Evolutionary conservation across 92 coral and sea anemone species (phyloP), one percentile per base, ranked within the genome.

Genomic region (Bergia puertoricense): DNA sequence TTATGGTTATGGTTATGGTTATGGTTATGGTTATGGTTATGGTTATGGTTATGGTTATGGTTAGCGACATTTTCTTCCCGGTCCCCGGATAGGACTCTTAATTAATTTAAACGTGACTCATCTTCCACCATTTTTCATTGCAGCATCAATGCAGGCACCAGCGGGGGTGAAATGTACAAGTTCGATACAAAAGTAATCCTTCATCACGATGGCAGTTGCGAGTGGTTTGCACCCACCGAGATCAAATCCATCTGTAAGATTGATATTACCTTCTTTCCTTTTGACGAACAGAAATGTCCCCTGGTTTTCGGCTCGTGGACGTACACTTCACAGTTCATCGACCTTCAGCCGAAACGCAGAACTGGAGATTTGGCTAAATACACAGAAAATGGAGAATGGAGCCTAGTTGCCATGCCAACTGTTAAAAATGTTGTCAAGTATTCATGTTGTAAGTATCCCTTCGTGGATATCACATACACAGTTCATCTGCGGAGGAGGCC

Each of bases 261-360:
- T 51, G 98, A 96, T 90, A 93, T 95, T 77, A 95, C 98, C 6
- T 96, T 90, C 91, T 96, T 96, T 43, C 98, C 98, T 3, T 96
- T 96, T 80, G 98, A 96, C 91, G 91, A 90, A 65, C 98, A 96
- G 67, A 91, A 81, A 37, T 96, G 98, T 80, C 85, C 84, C 7
- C 86, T 96, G 5, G 91, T 93, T 7, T 96, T 96, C 73, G 98
- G 98, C 23, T 96, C 98, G 8, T 96, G 98, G 98, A 92, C 98
- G 5, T 92, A 95, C 91, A 94, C 93, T 40, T 88, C 93, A 71
- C 92, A 90, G 75, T 89, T 50, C 67, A 84, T 96, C 16, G 92
- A 90, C 23, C 91, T 94, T 75, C 91, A 86, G n/a, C 92, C 92
- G 48, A 85, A 88, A 67, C 89, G 89, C 36, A 79, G 76, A 43